Evolutionary conservation across 2,113 vertebrate species (phyloP).

Genomic region (Dasyprocta punctata): DNA sequence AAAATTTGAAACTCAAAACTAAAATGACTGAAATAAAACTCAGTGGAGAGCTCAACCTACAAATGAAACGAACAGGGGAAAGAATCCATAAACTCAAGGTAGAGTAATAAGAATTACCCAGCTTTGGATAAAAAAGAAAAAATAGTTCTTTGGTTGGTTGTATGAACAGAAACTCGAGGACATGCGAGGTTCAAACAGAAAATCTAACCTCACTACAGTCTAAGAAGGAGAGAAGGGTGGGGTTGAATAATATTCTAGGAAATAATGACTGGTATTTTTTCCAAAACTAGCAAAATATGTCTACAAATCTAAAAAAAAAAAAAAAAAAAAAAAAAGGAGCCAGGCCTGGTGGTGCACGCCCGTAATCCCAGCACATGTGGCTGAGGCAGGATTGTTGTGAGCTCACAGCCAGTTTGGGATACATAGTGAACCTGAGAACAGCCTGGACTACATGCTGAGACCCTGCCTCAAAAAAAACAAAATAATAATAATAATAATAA

Average conservation of each 20-base stretch:
- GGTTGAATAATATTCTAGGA: conserved; percentile 7
- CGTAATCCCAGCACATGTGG: too few relatives aligned
- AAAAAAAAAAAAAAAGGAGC: background rate
- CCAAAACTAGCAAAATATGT: background rate
- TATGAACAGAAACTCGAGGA: background rate
- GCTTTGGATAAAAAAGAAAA: background rate
- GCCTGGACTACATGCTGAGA: background rate
- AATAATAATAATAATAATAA: too few relatives aligned
- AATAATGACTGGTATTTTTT: background rate
- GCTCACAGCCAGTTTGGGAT: too few relatives aligned
- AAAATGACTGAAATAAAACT: background rate
- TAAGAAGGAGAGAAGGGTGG: background rate
- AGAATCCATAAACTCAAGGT: background rate
- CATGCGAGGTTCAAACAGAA: background rate
- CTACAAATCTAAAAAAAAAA: background rate
- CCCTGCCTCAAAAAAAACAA: background rate
- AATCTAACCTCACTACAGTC: background rate
- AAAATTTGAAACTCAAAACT: background rate
- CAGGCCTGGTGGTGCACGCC: background rate
- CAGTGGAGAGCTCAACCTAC: background rate
- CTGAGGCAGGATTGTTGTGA: too few relatives aligned
- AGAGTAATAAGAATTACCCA: background rate
- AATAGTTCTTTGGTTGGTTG: background rate
- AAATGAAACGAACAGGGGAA: background rate
- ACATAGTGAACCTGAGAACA: background rate